Base-by-base conservation (phyloP, 2,797 vertebrate genomes). In the Discoglossus pictus region DNA sequence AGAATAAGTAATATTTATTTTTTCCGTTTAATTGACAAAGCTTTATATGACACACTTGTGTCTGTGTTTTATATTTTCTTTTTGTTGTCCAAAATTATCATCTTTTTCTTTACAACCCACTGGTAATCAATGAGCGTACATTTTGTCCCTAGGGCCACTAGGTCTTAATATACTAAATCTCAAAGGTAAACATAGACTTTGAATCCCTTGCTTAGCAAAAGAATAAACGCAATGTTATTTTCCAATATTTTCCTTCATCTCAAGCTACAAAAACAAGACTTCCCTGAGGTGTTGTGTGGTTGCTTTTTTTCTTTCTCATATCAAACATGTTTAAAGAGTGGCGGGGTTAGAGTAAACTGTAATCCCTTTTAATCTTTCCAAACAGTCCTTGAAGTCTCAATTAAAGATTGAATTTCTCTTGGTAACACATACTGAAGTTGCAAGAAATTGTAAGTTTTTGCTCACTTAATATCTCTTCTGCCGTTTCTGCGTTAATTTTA, bases 361-460 rank as follows among this genome's bases (percentile, higher is more conserved):
- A 48, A 39, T 42, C 34, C 9, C 2, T 16, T 48, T 58, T 39
- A n/a, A 67, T 50, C 54, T 67, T 51, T 43, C 8, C 36, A 56
- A 46, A 47, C 52, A 58, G 42, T 53, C 61, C 50, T 65, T 65
- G 50, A 65, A 43, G 21, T 18, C 31, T 56, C 42, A 47, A 47
- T 56, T 43, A 65, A 27, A 13, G 16, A 36, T 55, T 13, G 34
- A 17, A 42, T 53, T 35, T 24, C 20, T 16, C 34, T 47, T 31
- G 8, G 27, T 8, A 31, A 31, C 8, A 31, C 8, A 31, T 31
- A 31, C 8, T 31, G 27, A 31, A 31, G 27, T 31, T 31, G 27
- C 27, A 31, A 31, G 27, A 31, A 31, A 8, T 31, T 31, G 8
- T 4, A 31, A 31, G 27, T 31, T 31, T 31, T 4, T 31, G 27